Evolutionary conservation across 2,113 vertebrate species (phyloP).

Genomic region (Falcunculus frontatus): DNA sequence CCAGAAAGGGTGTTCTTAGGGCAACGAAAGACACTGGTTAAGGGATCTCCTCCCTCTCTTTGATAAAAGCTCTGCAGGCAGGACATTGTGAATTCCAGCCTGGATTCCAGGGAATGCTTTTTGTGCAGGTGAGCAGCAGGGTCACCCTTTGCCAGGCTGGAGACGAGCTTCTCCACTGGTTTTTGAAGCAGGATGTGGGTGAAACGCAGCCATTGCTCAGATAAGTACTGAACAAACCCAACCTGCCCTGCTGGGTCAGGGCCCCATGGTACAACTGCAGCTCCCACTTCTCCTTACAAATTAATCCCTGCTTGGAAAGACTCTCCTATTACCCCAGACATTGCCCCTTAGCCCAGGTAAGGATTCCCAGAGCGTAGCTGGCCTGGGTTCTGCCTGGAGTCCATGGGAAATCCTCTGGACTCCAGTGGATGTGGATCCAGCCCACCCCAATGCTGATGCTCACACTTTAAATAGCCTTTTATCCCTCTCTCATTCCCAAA

Average conservation of each 20-base stretch:
- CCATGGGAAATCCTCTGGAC: neutral
- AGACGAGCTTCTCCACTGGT: neutral
- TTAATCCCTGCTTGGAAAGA: neutral
- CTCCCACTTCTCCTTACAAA: neutral
- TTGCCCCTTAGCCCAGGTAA: neutral
- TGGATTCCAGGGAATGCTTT: neutral
- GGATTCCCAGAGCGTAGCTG: neutral
- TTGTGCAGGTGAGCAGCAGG: neutral
- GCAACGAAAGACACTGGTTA: neutral
- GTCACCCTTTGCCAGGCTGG: neutral
- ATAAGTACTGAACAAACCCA: neutral
- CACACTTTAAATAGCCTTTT: neutral
- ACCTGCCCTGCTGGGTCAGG: neutral
- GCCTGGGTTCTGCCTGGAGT: neutral
- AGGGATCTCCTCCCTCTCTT: neutral
- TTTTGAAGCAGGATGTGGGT: neutral
- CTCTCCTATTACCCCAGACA: neutral
- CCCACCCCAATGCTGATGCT: rapidly evolving
- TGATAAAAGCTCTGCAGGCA: neutral
- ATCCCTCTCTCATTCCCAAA: neutral
- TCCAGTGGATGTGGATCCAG: neutral
- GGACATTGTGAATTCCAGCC: neutral
- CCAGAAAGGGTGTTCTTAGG: neutral
- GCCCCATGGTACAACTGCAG: neutral
- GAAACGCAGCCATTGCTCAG: neutral